Conservation (phyloP, 2,797 vertebrate species). For the Cyprinella venusta region DNA sequence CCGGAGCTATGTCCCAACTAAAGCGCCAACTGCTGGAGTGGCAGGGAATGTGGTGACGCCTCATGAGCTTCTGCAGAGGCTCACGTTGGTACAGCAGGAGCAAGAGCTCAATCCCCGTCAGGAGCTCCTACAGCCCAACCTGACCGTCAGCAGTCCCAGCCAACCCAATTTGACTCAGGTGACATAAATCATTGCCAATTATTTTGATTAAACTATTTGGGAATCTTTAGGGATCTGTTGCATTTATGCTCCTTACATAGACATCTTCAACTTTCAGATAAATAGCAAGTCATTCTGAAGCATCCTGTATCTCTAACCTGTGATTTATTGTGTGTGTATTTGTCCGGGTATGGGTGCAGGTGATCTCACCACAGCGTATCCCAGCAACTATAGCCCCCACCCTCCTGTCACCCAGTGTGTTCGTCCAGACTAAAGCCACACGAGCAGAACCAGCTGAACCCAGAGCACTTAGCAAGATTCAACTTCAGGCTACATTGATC, state of each 20-base stretch:
- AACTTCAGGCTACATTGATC: conserved; percentile 88
- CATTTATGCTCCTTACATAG: background rate
- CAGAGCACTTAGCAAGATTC: conserved; percentile 78
- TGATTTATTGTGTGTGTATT: background rate
- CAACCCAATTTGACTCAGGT: conserved; percentile 34
- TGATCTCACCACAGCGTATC: conserved; percentile 80
- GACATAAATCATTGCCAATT: background rate
- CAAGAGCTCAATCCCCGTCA: conserved; percentile 74
- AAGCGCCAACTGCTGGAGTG: conserved; percentile 57
- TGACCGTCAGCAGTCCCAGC: conserved; percentile 5
- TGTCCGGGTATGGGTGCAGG: conserved; percentile 67
- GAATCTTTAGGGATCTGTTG: background rate
- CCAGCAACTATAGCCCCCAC: conserved; percentile 80
- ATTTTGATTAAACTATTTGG: background rate
- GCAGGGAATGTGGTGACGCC: conserved; percentile 81
- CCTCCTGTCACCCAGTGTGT: conserved; percentile 88
- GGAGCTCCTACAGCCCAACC: conserved; percentile 54
- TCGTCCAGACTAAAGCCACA: conserved; percentile 75
- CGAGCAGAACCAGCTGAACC: conserved; percentile 66
- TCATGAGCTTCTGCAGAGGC: conserved; percentile 88
- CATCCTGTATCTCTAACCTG: background rate
- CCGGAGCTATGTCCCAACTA: conserved; percentile 70
- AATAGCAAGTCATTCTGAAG: background rate
- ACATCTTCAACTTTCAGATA: background rate
- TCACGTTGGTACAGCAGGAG: conserved; percentile 89